phyloP scores from a whole-genome alignment of 2,888 invertebrate genomes.

The Glyphotaelius pellucidus region DNA sequence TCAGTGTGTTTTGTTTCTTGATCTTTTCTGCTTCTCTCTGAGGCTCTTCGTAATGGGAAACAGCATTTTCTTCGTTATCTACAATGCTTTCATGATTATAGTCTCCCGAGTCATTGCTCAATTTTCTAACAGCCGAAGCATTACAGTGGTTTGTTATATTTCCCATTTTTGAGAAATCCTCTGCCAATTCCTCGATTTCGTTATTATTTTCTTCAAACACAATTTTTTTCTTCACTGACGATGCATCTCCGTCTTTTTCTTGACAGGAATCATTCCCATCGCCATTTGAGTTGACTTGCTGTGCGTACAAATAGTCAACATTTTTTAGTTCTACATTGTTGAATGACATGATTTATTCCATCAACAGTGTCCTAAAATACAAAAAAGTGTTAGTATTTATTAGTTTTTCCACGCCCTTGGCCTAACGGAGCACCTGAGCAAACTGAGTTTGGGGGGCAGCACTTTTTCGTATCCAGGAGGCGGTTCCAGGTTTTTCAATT shows the following conservation, averaged over 20 bases:
- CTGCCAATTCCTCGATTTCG: constrained; percentile 74
- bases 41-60: constrained; percentile 58
- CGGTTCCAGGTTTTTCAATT: too few relatives aligned
- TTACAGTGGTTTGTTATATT: constrained; percentile 74
- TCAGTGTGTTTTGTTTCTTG: background rate
- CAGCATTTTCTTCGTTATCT: constrained; percentile 61
- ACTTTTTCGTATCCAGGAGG: too few relatives aligned
- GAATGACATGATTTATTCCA: constrained; percentile 32
- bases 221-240: constrained; percentile 24
- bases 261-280: background rate
- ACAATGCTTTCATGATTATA: constrained; percentile 65
- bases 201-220: constrained; percentile 75
- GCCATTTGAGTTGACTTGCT: background rate
- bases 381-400: background rate
- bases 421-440: too few relatives aligned
- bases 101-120: constrained; percentile 71
- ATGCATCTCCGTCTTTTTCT: background rate
- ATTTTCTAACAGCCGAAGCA: constrained; percentile 70
- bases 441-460: too few relatives aligned
- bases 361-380: background rate
- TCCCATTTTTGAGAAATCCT: constrained; percentile 75
- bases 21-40: background rate
- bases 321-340: constrained; percentile 25
- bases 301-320: background rate
- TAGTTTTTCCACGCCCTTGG: background rate